Evolutionary conservation across 2,888 invertebrate species (phyloP).

Genomic region (Melipona beecheii): DNA sequence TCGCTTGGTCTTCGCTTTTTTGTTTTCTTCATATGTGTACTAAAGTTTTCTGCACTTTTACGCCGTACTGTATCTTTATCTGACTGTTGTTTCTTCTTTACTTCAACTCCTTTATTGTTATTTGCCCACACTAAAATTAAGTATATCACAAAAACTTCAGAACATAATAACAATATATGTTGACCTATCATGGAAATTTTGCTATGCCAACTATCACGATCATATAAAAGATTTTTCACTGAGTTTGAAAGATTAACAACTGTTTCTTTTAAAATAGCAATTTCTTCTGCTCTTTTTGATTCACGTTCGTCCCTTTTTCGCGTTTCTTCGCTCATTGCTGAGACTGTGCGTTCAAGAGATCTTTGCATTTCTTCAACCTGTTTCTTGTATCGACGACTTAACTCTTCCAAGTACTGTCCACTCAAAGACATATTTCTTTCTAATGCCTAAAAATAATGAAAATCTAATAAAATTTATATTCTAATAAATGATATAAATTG

Average conservation of each 20-base stretch:
- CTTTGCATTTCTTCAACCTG: constrained; percentile 98
- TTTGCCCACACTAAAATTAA: constrained; percentile 85
- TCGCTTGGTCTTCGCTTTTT: constrained; percentile 90
- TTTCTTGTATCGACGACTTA: constrained; percentile 97
- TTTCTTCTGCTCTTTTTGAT: constrained; percentile 91
- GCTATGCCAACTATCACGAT: constrained; percentile 88
- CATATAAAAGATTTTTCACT: constrained; percentile 87
- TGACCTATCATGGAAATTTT: constrained; percentile 86
- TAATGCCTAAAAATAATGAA: constrained; percentile 87
- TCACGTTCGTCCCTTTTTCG: constrained; percentile 90
- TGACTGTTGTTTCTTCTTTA: constrained; percentile 82
- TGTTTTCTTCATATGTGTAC: constrained; percentile 83
- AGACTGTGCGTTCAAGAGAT: constrained; percentile 91
- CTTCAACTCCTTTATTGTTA: constrained; percentile 75
- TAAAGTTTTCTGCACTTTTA: constrained; percentile 65
- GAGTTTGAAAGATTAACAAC: constrained; percentile 87
- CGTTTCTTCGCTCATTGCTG: constrained; percentile 90
- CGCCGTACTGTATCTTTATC: constrained; percentile 68
- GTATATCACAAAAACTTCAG: constrained; percentile 85
- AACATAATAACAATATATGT: constrained; percentile 85
- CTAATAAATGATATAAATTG: background rate
- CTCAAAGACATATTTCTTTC: constrained; percentile 99
- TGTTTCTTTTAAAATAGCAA: constrained; percentile 88
- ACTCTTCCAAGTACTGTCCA: constrained; percentile 97
- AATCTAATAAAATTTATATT: background rate